A percentile compares a stretch with the other conserved stretches of the same genome.
Conservation (phyloP, 2,113 vertebrate genomes). For the Tupaia tana region DNA sequence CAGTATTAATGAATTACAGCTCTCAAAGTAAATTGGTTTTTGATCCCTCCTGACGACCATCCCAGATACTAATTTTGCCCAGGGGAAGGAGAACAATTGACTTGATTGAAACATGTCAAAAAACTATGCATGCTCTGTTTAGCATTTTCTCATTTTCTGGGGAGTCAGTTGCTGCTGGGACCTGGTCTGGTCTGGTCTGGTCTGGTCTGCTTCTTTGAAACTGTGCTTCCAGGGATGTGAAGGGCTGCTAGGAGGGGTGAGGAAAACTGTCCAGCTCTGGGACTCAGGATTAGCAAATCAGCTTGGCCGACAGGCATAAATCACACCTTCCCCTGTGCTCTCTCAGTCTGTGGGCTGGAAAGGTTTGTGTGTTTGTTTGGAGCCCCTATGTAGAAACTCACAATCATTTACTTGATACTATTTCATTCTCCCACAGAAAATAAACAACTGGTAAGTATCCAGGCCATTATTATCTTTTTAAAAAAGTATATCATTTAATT, state of each 20-base stretch:
- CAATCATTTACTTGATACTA: background rate
- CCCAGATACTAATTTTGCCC: background rate
- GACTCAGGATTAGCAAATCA: background rate
- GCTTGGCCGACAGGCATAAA: fast-evolving
- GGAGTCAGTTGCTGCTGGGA: background rate
- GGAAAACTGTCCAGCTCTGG: background rate
- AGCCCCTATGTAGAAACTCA: background rate
- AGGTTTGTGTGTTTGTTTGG: background rate
- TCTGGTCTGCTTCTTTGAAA: background rate
- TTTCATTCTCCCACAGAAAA: background rate
- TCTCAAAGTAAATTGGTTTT: background rate
- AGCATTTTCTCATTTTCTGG: background rate
- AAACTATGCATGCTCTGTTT: background rate
- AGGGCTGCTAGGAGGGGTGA: fast-evolving
- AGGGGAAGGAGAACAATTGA: background rate
- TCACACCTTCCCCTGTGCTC: background rate
- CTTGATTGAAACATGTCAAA: background rate
- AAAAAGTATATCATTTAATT: too few species aligned
- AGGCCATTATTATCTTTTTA: background rate
- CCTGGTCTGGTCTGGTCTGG: fast-evolving
- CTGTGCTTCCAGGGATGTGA: background rate
- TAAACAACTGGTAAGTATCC: background rate
- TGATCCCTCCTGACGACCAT: background rate
- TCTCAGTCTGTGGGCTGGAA: background rate
- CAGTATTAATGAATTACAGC: background rate